Evolutionary conservation across 2,888 invertebrate species (phyloP).

Genomic region (Sclerodermus sp.): DNA sequence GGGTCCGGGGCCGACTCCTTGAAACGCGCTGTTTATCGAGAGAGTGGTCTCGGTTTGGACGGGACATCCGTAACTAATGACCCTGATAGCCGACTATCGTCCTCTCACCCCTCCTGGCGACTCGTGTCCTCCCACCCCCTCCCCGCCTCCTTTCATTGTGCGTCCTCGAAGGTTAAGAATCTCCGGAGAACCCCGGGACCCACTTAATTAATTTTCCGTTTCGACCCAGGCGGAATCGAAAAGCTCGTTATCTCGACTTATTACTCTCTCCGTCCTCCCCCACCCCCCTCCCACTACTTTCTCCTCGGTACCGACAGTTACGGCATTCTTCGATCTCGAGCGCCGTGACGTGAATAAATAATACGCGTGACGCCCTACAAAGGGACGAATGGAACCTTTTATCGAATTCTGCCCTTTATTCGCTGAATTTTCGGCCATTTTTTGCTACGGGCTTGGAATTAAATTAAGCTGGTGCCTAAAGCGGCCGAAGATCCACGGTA

Average conservation of each 20-base stretch:
- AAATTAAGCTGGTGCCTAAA: too few relatives aligned
- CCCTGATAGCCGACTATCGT: conserved; percentile 48
- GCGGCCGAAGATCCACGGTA: too few relatives aligned
- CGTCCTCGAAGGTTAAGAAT: conserved; percentile 43
- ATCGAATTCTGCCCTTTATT: neutral
- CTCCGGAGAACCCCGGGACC: conserved; percentile 41
- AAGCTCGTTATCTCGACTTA: conserved; percentile 45
- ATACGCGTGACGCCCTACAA: conserved; percentile 35
- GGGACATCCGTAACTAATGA: conserved; percentile 56
- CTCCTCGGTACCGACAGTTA: conserved; percentile 23
- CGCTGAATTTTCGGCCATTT: neutral
- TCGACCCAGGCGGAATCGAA: conserved; percentile 39
- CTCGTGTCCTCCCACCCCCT: conserved; percentile 3
- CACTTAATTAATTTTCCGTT: conserved; percentile 52
- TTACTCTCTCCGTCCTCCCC: conserved; percentile 30
- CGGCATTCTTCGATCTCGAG: conserved; percentile 35
- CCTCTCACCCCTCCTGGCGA: conserved; percentile 10
- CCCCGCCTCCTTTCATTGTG: conserved; percentile 33
- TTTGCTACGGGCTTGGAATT: neutral
- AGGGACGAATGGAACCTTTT: conserved; percentile 5
- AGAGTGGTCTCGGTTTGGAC: conserved; percentile 51
- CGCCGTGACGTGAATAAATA: conserved; percentile 38
- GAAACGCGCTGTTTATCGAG: conserved; percentile 48
- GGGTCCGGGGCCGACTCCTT: conserved; percentile 21
- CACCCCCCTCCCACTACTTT: conserved; percentile 19